phyloP scores from a whole-genome alignment of 64 coral and sea anemone species.

The Actinia equina region DNA sequence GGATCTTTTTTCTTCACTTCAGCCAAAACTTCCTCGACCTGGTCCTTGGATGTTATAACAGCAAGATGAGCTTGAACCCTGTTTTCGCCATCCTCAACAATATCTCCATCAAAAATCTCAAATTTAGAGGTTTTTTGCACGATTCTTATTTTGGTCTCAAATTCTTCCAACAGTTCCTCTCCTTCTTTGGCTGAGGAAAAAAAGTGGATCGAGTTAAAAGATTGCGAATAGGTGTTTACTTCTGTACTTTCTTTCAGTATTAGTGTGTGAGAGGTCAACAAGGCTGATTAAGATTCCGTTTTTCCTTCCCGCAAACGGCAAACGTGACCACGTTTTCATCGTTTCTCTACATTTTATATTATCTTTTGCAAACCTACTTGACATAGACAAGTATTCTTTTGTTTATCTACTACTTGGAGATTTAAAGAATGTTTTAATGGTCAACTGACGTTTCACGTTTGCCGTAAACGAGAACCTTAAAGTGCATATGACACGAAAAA shows the following conservation, averaged over 20 bases:
- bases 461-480: no score
- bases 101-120: not conserved
- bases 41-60: not conserved
- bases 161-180: not conserved
- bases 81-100: not conserved
- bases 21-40: not conserved
- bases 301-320: no score
- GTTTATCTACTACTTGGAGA: no score
- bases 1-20: not conserved
- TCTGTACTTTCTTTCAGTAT: no score
- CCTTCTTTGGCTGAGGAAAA: not conserved
- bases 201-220: not conserved
- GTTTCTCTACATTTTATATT: no score
- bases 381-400: no score
- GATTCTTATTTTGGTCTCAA: not conserved
- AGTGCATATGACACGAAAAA: no score
- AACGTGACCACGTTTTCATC: no score
- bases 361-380: no score
- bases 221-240: not conserved
- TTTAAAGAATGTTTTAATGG: no score
- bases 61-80: slow-evolving; percentile 8
- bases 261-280: not conserved
- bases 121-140: not conserved
- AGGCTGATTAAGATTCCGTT: not conserved
- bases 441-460: no score